phyloP scores from a whole-genome alignment of 2,113 vertebrate species.

The Platichthys stellatus region DNA sequence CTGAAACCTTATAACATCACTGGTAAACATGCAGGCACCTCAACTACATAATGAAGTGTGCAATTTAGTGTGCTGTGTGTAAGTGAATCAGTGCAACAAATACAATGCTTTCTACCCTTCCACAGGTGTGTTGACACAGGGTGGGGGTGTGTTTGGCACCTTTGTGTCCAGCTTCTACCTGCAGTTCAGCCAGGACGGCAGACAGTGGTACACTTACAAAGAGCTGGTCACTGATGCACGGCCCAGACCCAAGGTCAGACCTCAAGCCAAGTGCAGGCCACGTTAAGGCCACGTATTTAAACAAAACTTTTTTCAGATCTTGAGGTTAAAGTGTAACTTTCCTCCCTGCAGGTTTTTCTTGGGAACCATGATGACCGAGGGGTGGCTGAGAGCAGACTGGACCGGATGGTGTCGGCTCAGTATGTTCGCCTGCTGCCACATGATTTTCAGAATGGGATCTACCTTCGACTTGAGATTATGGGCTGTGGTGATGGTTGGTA shows the following conservation, averaged over 20 bases:
- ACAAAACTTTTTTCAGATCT: background rate
- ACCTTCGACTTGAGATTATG: conserved; percentile 86
- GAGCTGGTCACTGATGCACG: conserved; percentile 69
- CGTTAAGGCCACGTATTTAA: background rate
- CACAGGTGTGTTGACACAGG: conserved; percentile 86
- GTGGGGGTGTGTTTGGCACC: conserved; percentile 74
- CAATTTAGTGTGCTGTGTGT: background rate
- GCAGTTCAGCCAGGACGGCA: conserved; percentile 85
- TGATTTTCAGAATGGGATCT: conserved; percentile 78
- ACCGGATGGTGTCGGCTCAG: conserved; percentile 81
- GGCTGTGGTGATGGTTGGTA: conserved; percentile 85
- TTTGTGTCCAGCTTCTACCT: conserved; percentile 85
- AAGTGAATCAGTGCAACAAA: background rate
- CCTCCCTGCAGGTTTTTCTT: conserved; percentile 76
- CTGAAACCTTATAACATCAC: conserved; percentile 85
- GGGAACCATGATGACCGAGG: conserved; percentile 76
- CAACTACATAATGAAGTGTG: background rate
- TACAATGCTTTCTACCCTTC: background rate
- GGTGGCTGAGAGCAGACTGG: conserved; percentile 71
- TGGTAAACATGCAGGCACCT: conserved; percentile 68
- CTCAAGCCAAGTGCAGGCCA: background rate
- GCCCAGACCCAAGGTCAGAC: conserved; percentile 80
- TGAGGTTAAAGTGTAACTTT: background rate
- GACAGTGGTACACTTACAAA: conserved; percentile 82
- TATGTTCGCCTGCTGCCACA: conserved; percentile 86